Evolutionary conservation across 2,797 vertebrate genomes (phyloP).

Genomic region (Hydrocynus forskahlii): DNA sequence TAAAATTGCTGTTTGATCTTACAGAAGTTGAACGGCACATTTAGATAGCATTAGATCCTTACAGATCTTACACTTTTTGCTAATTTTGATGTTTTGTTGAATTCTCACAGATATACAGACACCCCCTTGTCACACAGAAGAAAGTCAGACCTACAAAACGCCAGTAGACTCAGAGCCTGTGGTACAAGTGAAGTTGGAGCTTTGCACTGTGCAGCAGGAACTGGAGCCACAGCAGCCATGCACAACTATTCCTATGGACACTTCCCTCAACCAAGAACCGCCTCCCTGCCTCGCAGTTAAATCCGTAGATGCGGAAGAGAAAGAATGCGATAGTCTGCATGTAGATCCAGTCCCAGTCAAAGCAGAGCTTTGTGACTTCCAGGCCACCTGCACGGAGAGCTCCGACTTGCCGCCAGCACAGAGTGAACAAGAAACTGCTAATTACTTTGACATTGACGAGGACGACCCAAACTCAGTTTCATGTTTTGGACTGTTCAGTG

Average conservation of each 20-base stretch:
- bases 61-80: not conserved
- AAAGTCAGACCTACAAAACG: not conserved
- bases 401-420: not conserved
- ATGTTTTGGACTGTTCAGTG: not conserved
- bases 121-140: not conserved
- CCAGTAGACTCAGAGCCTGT: not conserved
- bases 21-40: too few relatives aligned
- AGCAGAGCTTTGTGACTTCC: not conserved
- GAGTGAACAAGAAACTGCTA: not conserved
- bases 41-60: not conserved
- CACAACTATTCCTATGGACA: not conserved
- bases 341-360: not conserved
- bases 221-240: not conserved
- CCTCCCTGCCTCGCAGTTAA: not conserved
- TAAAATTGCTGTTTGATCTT: too few relatives aligned
- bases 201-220: not conserved
- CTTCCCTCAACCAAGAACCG: not conserved
- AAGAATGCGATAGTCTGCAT: not conserved
- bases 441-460: not conserved
- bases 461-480: not conserved
- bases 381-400: not conserved
- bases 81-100: not conserved
- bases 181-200: not conserved
- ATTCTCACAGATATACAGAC: not conserved
- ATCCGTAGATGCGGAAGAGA: not conserved